Percentiles rank a stretch among this genome's conserved stretches.
phyloP scores from a whole-genome alignment of 2,113 vertebrate species.

The Corvus moneduloides region DNA sequence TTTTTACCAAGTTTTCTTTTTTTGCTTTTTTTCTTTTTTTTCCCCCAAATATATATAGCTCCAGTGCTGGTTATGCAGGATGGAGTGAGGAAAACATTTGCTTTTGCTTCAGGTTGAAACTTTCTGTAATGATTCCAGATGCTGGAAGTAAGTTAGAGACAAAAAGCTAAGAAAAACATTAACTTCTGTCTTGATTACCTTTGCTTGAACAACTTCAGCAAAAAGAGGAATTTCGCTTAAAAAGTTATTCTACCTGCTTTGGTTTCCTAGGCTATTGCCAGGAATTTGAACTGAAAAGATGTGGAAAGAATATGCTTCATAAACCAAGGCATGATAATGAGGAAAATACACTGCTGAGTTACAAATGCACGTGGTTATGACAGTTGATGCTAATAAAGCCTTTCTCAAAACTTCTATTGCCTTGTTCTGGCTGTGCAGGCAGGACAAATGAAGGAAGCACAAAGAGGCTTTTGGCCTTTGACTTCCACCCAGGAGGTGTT shows the following conservation, averaged over 20 bases:
- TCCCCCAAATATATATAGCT: neutral
- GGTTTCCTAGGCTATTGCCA: neutral
- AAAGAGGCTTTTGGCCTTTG: neutral
- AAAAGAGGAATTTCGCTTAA: neutral
- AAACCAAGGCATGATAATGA: neutral
- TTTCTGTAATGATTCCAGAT: neutral
- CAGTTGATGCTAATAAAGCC: neutral
- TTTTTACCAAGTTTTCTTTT: neutral
- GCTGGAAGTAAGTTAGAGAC: neutral
- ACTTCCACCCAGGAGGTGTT: neutral
- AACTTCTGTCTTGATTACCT: neutral
- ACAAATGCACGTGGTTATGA: neutral
- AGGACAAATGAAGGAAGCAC: neutral
- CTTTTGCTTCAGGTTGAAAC: neutral
- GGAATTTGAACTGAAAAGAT: neutral
- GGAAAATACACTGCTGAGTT: neutral
- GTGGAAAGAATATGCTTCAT: neutral
- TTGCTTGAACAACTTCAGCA: neutral
- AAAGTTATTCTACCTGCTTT: neutral
- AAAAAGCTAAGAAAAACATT: neutral
- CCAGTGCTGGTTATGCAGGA: neutral
- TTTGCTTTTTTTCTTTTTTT: neutral
- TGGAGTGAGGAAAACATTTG: neutral
- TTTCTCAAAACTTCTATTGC: neutral
- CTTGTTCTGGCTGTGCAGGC: neutral